Evolutionary conservation across 2,113 vertebrate genomes (phyloP).

Genomic region (Otis tarda): DNA sequence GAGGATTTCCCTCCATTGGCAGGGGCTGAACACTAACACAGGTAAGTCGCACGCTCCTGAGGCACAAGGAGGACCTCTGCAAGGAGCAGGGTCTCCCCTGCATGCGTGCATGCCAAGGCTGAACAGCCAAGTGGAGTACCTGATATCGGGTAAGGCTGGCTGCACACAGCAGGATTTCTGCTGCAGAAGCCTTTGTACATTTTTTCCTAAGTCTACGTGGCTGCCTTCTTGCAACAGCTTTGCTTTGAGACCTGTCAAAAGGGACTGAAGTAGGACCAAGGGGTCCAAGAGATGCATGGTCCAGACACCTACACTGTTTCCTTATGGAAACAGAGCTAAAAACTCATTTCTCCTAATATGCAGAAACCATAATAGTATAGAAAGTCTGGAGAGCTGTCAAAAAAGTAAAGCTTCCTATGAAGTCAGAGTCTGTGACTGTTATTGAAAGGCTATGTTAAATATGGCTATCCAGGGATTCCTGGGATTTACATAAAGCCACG

Average conservation of each 20-base stretch:
- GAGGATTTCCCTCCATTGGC: not conserved
- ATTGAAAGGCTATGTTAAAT: not conserved
- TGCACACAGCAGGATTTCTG: not conserved
- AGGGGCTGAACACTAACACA: not conserved
- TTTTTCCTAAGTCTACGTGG: not conserved
- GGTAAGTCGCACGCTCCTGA: not conserved
- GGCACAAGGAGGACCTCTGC: not conserved
- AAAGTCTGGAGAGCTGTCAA: not conserved
- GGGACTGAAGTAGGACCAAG: not conserved
- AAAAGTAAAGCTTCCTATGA: not conserved
- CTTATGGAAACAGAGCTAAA: not conserved
- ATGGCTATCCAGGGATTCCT: not conserved
- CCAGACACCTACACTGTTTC: not conserved
- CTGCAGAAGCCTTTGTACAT: not conserved
- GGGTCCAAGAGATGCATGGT: not conserved
- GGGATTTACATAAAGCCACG: not conserved
- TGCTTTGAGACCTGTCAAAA: not conserved
- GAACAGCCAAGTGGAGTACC: not conserved
- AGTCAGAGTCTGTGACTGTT: not conserved
- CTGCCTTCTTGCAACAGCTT: not conserved
- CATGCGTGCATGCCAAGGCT: not conserved
- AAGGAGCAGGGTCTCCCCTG: not conserved
- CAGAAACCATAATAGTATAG: not conserved
- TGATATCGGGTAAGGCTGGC: not conserved
- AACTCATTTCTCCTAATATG: not conserved